A percentile compares a stretch with the other conserved stretches of the same genome.
Conservation (phyloP, 2,113 vertebrate genomes). For the Chlamydotis undulata region DNA sequence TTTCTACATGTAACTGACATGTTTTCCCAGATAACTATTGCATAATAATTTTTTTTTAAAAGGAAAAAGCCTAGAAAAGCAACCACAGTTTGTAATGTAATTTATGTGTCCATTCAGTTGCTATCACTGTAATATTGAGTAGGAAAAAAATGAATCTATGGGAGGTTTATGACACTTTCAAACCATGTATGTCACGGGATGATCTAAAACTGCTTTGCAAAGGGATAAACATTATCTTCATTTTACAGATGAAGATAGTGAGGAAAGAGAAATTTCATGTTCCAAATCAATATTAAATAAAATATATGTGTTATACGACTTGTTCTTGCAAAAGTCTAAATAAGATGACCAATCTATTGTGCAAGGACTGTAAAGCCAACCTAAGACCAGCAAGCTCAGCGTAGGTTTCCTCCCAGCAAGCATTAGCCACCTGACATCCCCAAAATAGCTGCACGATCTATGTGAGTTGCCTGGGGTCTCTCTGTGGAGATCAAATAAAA, state of each 20-base stretch:
- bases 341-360: not conserved
- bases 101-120: slow-evolving; percentile 40
- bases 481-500: not conserved
- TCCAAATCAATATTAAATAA: slow-evolving; percentile 12
- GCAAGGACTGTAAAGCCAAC: not conserved
- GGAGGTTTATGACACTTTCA: slow-evolving; percentile 39
- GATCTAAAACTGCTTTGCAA: slow-evolving; percentile 48
- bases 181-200: slow-evolving; percentile 1
- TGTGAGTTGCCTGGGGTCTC: not conserved
- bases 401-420: not conserved
- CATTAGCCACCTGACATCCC: not conserved
- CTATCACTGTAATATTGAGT: slow-evolving; percentile 37
- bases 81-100: not conserved
- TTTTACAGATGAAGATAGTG: slow-evolving; percentile 11
- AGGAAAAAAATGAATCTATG: slow-evolving; percentile 40
- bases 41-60: not conserved
- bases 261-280: slow-evolving; percentile 14
- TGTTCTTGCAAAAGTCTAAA: not conserved
- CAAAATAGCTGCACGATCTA: rapidly evolving
- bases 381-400: not conserved
- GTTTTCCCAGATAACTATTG: not conserved
- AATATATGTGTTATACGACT: not conserved
- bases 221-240: slow-evolving; percentile 26
- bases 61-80: not conserved
- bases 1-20: not conserved